Evolutionary conservation across 2,888 invertebrate genomes (phyloP).

Genomic region (Diogma glabrata): DNA sequence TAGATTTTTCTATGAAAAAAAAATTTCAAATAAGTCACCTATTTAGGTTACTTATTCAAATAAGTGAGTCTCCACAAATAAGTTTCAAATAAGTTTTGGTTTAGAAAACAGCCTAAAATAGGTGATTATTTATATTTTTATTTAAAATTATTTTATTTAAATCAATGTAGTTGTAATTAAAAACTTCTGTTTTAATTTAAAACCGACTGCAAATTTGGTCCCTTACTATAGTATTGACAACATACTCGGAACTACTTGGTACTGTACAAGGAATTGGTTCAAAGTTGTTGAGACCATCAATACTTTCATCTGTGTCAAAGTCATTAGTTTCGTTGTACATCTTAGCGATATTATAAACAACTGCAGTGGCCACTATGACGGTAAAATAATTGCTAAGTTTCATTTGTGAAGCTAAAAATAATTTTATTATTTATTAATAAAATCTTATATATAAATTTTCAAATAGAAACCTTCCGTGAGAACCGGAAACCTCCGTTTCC

Average conservation of each 20-base stretch:
- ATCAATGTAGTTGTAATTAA: neutral
- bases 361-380: too few species aligned
- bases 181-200: neutral
- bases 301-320: neutral
- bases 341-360: too few species aligned
- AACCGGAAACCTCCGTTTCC: too few species aligned
- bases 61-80: neutral
- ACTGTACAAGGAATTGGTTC: neutral
- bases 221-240: neutral
- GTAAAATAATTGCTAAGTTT: neutral
- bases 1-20: too few species aligned
- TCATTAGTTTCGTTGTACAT: too few species aligned
- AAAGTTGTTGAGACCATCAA: neutral
- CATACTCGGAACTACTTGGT: neutral
- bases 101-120: too few species aligned
- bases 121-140: neutral
- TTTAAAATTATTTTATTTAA: neutral
- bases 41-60: too few species aligned
- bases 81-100: neutral
- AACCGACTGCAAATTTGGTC: neutral
- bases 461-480: too few species aligned
- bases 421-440: neutral
- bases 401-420: neutral
- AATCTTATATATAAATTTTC: too few species aligned
- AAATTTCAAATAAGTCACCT: too few species aligned